Base-by-base conservation (phyloP, 2,888 invertebrate genomes). In the Galeopsomyia nigrocyanea region DNA sequence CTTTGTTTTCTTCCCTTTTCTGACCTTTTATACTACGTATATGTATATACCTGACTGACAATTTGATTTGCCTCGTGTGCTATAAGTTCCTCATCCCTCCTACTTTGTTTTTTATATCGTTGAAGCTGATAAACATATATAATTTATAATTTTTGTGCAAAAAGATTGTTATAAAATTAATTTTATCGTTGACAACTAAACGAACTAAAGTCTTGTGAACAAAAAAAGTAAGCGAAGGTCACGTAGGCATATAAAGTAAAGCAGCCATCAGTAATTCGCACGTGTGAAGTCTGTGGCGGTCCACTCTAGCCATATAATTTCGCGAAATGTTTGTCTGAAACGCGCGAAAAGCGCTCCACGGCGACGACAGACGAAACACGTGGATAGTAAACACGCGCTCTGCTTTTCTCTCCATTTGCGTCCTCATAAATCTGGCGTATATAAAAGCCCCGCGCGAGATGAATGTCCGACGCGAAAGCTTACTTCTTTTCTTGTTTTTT, bases 371-470 rank as follows among this genome's bases (percentile, higher is more conserved):
- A n/a, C 57, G 47, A 56, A 76, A 74, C 81, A 81, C 81, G 81
- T 81, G 80, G 81, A 82, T 82, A 81, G 81, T 85, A 85, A 85
- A 85, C 84, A 83, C 84, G 84, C 79, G 81, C 81, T 3, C 31
- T 81, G 81, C 81, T 81, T 81, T 82, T 82, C 76, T 77, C 80
- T 83, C 83, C 85, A 85, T 85, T 84, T 84, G 82, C 80, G 79
- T 81, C 79, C 78, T 80, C 82, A 82, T 85, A 84, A 85, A 85
- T 84, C 82, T 81, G 79, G 77, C 80, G 5, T 26, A n/a, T 26
- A 80, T 83, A 82, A 84, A 85, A 83, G 79, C 39, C 76, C 75
- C 65, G 26, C 26, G 26, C 26, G 73, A 78, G 77, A 78, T 76
- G 77, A 77, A 77, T 73, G 74, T 70, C 70, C 61, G 63, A 57